These are phyloP conservation scores for Huso huso DNA, from an alignment of 2,797 vertebrate species.

Conservation along the genomic window DNA sequence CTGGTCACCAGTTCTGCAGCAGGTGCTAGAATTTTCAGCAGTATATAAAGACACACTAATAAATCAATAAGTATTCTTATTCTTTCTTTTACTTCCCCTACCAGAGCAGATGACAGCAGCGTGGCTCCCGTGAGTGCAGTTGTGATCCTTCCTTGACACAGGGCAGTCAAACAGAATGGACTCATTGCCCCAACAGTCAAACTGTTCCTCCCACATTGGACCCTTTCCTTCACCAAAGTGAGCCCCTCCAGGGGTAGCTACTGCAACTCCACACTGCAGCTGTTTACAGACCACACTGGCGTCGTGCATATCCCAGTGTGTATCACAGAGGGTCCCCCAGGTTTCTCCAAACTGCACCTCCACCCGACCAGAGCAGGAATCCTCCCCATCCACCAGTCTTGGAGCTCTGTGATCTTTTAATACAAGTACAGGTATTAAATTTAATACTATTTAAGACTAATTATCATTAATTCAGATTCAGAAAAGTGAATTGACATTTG, in stretches of 20 bases:
- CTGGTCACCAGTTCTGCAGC: no score
- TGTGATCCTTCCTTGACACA: background rate
- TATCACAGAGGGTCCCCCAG: constrained; percentile 21
- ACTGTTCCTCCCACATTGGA: constrained; percentile 16
- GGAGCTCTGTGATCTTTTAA: constrained; percentile 18
- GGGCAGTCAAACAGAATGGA: constrained; percentile 24
- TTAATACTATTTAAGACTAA: no score
- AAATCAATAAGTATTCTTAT: background rate
- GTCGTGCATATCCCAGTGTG: constrained; percentile 16
- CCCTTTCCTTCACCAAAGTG: constrained; percentile 18
- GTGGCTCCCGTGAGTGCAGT: constrained; percentile 11
- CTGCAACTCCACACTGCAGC: constrained; percentile 15
- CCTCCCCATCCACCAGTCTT: constrained; percentile 6
- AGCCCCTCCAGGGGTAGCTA: background rate
- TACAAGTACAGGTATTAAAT: no score
- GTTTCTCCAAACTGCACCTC: constrained; percentile 21
- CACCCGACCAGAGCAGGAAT: constrained; percentile 24
- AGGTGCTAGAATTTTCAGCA: no score
- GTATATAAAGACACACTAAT: background rate
- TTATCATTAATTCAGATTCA: no score
- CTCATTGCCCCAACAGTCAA: constrained; percentile 24
- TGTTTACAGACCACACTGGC: constrained; percentile 25
- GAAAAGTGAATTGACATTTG: background rate
- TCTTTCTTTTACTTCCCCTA: background rate
- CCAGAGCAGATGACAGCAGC: constrained; percentile 20